Percentiles rank a stretch among this genome's conserved stretches.
These are phyloP conservation scores for Dicrostonyx torquatus DNA, from an alignment of 2,797 vertebrate species.

Conservation along the genomic window DNA sequence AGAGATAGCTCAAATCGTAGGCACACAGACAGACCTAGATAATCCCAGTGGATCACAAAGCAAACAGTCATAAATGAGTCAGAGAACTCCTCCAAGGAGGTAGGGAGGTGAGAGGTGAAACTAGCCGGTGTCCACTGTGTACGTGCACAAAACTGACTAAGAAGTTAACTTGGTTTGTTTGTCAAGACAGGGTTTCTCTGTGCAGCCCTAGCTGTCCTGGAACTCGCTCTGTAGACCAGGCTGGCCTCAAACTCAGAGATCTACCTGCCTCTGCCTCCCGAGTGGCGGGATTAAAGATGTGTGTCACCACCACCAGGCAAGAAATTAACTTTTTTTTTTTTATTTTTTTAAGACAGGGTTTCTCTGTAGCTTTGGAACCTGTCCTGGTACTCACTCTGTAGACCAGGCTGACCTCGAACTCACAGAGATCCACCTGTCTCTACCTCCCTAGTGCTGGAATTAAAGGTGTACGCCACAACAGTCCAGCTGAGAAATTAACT, in stretches of 20 bases:
- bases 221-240: neutral
- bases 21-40: neutral
- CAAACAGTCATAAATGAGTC: neutral
- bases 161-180: neutral
- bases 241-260: neutral
- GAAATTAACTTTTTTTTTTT: neutral
- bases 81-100: neutral
- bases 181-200: neutral
- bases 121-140: neutral
- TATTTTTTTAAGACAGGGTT: too few species aligned
- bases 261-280: neutral
- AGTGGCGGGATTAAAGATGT: neutral
- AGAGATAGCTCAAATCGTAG: neutral
- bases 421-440: too few species aligned
- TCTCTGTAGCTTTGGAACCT: too few species aligned
- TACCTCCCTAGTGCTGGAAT: too few species aligned
- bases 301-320: neutral
- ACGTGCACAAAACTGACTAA: neutral
- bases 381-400: too few species aligned
- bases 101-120: neutral
- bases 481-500: too few species aligned
- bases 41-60: neutral
- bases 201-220: neutral
- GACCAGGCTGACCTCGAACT: too few species aligned
- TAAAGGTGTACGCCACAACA: too few species aligned